Evolutionary conservation across 2,888 invertebrate genomes (phyloP).

Genomic region (Eupithecia dodoneata): DNA sequence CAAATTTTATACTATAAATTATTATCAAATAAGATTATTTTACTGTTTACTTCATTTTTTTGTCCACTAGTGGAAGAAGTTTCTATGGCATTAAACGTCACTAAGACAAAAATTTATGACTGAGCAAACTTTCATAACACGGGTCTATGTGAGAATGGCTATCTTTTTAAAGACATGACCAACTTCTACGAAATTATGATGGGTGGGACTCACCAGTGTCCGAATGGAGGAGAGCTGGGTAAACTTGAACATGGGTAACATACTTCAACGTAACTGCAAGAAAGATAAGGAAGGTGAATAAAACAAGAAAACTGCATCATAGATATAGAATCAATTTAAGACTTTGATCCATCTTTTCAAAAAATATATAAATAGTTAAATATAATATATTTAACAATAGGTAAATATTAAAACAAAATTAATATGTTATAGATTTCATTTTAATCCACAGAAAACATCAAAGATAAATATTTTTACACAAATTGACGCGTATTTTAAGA

Average conservation of each 20-base stretch:
- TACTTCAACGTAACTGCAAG: conserved; percentile 32
- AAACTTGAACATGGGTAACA: conserved; percentile 26
- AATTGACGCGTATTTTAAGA: conserved; percentile 66
- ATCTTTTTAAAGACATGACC: not conserved
- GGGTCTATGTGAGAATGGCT: not conserved
- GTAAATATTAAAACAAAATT: conserved; percentile 25
- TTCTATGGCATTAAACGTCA: too few relatives aligned
- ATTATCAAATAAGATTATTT: too few relatives aligned
- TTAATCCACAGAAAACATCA: conserved; percentile 64
- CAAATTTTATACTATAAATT: too few relatives aligned
- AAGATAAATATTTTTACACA: conserved; percentile 60
- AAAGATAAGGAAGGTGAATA: conserved; percentile 19
- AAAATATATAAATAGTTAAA: not conserved
- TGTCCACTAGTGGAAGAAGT: too few relatives aligned
- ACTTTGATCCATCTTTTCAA: too few relatives aligned
- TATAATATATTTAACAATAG: not conserved
- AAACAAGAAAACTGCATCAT: conserved; percentile 11
- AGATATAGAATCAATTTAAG: too few relatives aligned
- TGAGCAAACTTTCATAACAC: too few relatives aligned
- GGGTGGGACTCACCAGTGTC: conserved; percentile 24
- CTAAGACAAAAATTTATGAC: not conserved
- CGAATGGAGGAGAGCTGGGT: conserved; percentile 30
- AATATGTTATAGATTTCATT: conserved; percentile 48
- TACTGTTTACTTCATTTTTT: too few relatives aligned
- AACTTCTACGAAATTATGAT: not conserved